These are phyloP conservation scores for Notarius lentiginosus DNA, from an alignment of 2,113 vertebrate species.

Conservation along the genomic window DNA sequence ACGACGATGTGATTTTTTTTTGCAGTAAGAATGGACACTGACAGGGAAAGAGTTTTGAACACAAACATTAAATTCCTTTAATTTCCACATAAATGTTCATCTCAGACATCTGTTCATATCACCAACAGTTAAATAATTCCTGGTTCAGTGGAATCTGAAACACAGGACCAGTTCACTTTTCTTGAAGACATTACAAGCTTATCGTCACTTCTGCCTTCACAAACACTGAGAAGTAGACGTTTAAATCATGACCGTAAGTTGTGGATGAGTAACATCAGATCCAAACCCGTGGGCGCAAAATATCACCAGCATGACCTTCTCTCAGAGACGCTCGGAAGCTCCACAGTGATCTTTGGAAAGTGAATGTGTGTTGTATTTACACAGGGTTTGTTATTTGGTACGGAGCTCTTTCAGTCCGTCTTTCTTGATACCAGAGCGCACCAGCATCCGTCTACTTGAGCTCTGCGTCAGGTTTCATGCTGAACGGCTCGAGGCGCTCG, in stretches of 20 bases:
- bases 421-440: background rate
- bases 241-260: background rate
- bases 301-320: background rate
- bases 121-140: background rate
- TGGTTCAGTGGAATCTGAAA: background rate
- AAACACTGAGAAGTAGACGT: background rate
- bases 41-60: background rate
- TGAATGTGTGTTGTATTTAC: background rate
- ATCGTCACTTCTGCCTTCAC: background rate
- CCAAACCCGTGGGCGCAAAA: background rate
- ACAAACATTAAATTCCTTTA: background rate
- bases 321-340: background rate
- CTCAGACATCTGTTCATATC: background rate
- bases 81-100: background rate
- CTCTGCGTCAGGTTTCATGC: constrained; percentile 84
- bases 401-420: background rate
- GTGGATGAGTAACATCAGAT: background rate
- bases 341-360: no score
- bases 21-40: background rate
- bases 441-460: constrained; percentile 55
- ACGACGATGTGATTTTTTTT: background rate
- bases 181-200: background rate
- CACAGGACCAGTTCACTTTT: background rate
- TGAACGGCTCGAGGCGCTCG: constrained; percentile 92
- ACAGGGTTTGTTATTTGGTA: background rate